phyloP scores from a whole-genome alignment of 2,797 vertebrate genomes.

The Mus minutoides region DNA sequence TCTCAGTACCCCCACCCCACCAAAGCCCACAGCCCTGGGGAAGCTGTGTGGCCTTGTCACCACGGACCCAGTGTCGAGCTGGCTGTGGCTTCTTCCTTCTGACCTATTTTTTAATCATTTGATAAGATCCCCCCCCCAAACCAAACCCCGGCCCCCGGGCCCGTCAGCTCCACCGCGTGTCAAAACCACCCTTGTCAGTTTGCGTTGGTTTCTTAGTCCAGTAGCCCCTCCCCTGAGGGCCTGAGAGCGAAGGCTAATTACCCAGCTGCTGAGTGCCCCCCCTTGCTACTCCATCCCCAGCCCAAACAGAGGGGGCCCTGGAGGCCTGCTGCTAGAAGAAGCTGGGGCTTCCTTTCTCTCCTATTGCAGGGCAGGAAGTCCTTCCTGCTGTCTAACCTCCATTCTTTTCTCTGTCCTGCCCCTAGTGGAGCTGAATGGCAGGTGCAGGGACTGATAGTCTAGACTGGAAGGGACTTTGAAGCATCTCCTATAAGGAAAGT shows the following conservation, averaged over 20 bases:
- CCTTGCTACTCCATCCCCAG: not conserved
- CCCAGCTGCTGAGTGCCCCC: constrained; percentile 54
- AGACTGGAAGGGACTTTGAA: not conserved
- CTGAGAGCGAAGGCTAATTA: constrained; percentile 68
- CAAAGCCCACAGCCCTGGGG: constrained; percentile 54
- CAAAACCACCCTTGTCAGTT: constrained; percentile 89
- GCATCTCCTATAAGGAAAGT: not conserved
- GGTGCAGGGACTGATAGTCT: not conserved
- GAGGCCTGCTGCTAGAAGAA: constrained; percentile 27
- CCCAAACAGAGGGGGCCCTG: not conserved
- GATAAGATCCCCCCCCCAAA: constrained; percentile 89
- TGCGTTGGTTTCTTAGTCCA: constrained; percentile 74
- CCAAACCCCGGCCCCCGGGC: constrained; percentile 86
- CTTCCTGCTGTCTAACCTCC: constrained; percentile 62
- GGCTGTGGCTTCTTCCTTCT: constrained; percentile 86
- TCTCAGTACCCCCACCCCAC: not conserved
- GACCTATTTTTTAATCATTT: constrained; percentile 96
- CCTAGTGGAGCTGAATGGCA: not conserved
- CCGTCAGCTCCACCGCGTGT: constrained; percentile 86
- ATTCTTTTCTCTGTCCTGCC: constrained; percentile 40
- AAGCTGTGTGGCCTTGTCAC: constrained; percentile 54
- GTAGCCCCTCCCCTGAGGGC: constrained; percentile 73
- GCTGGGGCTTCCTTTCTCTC: constrained; percentile 14
- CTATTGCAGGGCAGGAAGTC: constrained; percentile 57
- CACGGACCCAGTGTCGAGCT: constrained; percentile 39